Conservation (phyloP, 2,113 vertebrate species). For the Narcine bancroftii region DNA sequence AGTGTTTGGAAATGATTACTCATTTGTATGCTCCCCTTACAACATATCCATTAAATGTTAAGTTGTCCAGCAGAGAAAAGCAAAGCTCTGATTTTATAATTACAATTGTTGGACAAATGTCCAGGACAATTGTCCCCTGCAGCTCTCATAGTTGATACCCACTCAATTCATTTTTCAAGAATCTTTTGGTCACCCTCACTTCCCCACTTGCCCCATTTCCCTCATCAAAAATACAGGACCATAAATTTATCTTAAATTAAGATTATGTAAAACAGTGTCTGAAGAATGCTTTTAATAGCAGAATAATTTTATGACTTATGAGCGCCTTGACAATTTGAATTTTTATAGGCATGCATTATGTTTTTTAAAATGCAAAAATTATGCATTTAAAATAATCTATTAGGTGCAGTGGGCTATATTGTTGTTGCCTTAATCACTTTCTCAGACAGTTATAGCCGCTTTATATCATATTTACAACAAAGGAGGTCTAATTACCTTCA, state of each 20-base stretch:
- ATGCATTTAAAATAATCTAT: slow-evolving; percentile 79
- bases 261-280: slow-evolving; percentile 66
- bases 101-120: slow-evolving; percentile 60
- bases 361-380: slow-evolving; percentile 79
- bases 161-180: slow-evolving; percentile 43
- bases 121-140: slow-evolving; percentile 52
- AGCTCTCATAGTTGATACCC: slow-evolving; percentile 42
- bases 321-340: slow-evolving; percentile 74
- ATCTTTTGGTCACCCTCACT: too few species aligned
- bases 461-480: slow-evolving; percentile 86
- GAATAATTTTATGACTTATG: slow-evolving; percentile 74
- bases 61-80: slow-evolving; percentile 60
- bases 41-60: slow-evolving; percentile 77
- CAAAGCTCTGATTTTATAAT: slow-evolving; percentile 75
- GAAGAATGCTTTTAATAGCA: slow-evolving; percentile 70
- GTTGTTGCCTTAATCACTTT: slow-evolving; percentile 93
- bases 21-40: slow-evolving; percentile 83
- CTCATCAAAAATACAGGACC: slow-evolving; percentile 42
- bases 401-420: slow-evolving; percentile 87
- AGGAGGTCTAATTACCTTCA: slow-evolving; percentile 87
- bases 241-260: slow-evolving; percentile 60
- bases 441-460: slow-evolving; percentile 86
- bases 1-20: slow-evolving; percentile 80
- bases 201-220: background rate
- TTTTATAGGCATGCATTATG: slow-evolving; percentile 77